Evolutionary conservation across 2,888 invertebrate genomes (phyloP).

Genomic region (Pollenia angustigena): DNA sequence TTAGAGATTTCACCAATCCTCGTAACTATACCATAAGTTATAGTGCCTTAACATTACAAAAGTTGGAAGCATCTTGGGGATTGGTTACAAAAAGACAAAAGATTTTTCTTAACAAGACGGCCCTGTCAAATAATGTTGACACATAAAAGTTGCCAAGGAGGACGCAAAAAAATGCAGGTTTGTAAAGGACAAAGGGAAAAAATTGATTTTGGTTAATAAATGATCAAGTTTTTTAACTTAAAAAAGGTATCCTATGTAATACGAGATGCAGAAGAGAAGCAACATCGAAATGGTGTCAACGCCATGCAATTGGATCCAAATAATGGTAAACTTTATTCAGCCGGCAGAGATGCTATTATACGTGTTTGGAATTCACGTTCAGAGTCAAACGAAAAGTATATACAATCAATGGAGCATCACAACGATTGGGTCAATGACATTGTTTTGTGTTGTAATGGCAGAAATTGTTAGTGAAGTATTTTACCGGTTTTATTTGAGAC

Average conservation of each 20-base stretch:
- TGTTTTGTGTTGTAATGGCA: constrained; percentile 97
- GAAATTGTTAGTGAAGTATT: constrained; percentile 88
- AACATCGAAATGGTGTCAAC: constrained; percentile 98
- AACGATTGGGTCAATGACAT: constrained; percentile 99
- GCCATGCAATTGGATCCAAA: constrained; percentile 96
- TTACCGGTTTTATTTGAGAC: neutral
- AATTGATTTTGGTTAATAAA: neutral
- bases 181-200: constrained; percentile 47
- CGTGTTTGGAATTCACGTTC: constrained; percentile 92
- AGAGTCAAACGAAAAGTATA: constrained; percentile 89
- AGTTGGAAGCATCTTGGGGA: constrained; percentile 19
- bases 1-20: constrained; percentile 10
- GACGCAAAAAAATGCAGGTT: constrained; percentile 86
- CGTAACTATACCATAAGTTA: constrained; percentile 53
- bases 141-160: constrained; percentile 84
- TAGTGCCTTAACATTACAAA: constrained; percentile 65
- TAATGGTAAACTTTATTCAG: constrained; percentile 95
- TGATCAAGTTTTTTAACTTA: constrained; percentile 12
- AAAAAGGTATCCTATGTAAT: constrained; percentile 97
- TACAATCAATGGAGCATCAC: constrained; percentile 99
- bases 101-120: constrained; percentile 17
- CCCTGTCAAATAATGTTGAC: constrained; percentile 82
- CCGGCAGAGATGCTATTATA: constrained; percentile 96
- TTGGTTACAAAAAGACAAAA: constrained; percentile 27
- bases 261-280: constrained; percentile 96